Evolutionary conservation across 2,797 vertebrate species (phyloP), one percentile per base, ranked within the genome.

Genomic region (Acrocephalus scirpaceus): DNA sequence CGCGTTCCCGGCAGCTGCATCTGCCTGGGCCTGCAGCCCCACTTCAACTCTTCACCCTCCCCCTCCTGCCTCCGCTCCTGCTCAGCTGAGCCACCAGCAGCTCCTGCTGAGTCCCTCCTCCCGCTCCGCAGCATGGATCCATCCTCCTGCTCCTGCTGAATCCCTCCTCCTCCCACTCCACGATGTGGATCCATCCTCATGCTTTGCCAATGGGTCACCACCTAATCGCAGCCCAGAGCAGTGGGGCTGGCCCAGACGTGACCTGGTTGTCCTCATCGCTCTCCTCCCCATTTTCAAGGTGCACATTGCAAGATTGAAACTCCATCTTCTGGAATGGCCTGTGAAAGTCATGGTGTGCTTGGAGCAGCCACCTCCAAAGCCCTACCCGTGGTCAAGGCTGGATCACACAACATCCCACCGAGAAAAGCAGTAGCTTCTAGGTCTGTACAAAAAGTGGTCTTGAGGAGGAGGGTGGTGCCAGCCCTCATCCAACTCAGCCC

Each of bases 31-130:
- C 95, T 97, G 96, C 95, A 94, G 93, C 88, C 71, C 79, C 0
- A 3, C 84, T 96, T 96, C 90, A 93, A 71, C 92, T 91, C 92
- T 92, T 96, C 89, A 89, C 93, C 95, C 90, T 94, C 95, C 94
- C 88, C 83, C 77, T 73, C 57, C 86, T 75, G 86, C 93, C 30
- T 76, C 69, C 96, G 79, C 66, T 91, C n/a, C 54, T 65, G 80
- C 72, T 58, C 53, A 64, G 82, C 85, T 64, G 17, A 90, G 73
- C n/a, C 80, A 84, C 54, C 0, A 16, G 71, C 62, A 80, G 70
- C 61, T 87, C 45, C 74, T 72, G 42, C 30, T 1, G 2, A 34
- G 67, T 84, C 82, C 51, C 14, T 88, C 34, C 47, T 81, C 42
- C 18, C 3, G 11, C 51, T 86, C 16, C 1, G 77, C 75, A 57